Evolutionary conservation across 30 jellyfish, hydroid and myxozoan species (phyloP), one percentile per base, ranked within the genome.

Genomic region (Mastigias papua): DNA sequence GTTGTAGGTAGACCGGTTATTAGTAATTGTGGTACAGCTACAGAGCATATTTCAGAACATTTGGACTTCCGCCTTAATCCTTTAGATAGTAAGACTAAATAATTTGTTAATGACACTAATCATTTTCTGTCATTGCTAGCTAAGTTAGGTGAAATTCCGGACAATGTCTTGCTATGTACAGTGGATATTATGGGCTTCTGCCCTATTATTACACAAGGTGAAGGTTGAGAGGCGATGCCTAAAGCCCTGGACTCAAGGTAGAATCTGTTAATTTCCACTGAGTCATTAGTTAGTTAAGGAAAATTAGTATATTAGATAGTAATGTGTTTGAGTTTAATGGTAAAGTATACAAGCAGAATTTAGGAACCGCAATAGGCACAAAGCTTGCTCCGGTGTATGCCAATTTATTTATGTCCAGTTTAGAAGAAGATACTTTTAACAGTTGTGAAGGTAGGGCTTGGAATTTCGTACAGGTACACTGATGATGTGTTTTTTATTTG

Each of bases 1-100:
- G 90, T 79, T 32, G 21, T 60, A 0, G 90, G 90, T 21, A 29
- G 90, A 0, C 90, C 90, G 0, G 83, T 79, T 25, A 79, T 79
- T 57, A 49, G 84, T 7, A 79, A 79, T 81, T 79, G 85, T 32
- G 85, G 90, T 27, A 60, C 29, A 21, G 29, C 33, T 21, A 61
- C 82, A 61, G 70, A 65, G 68, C 71, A 78, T 35, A 78, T 78
- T 23, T 17, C 76, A 21, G 76, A 74, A n/a, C 35, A n/a, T 35
- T 74, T 74, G 23, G 80, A 69, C 23, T 30, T n/a, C 80, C 58
- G 23, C 58, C 80, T 69, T 30, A 16, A 34, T n/a, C 86, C 86
- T n/a, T 3, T 35, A 16, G 86, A 30, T 74, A 74, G 86, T 20
- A 35, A 74, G 72, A 48, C 32, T n/a, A 29, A 35, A 74, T 74